Evolutionary conservation across 2,888 invertebrate species (phyloP).

Genomic region (Pocota personata): DNA sequence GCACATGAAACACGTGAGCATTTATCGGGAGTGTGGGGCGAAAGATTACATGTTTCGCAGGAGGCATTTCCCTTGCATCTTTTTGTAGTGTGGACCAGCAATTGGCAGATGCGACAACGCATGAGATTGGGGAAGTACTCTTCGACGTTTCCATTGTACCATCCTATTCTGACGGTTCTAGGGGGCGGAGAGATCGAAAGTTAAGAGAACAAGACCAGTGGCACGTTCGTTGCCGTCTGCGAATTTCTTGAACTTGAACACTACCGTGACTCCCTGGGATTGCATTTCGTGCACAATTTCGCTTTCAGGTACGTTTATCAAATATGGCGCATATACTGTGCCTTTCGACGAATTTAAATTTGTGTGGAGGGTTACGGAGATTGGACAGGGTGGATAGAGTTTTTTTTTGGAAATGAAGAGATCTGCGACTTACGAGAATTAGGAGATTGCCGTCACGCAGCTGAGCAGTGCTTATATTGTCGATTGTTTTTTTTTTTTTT

Average conservation of each 20-base stretch:
- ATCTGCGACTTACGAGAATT: neutral
- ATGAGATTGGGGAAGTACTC: constrained; percentile 4
- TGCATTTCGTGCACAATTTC: neutral
- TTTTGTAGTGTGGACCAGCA: neutral
- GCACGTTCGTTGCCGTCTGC: too few relatives aligned
- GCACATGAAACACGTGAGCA: neutral
- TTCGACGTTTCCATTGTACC: neutral
- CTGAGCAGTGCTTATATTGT: neutral
- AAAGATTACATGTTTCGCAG: neutral
- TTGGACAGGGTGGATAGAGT: neutral
- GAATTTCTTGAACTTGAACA: constrained; percentile 1
- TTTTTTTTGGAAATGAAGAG: neutral
- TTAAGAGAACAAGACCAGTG: neutral
- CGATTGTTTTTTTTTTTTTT: neutral
- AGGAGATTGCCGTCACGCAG: neutral
- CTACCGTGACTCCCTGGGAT: neutral
- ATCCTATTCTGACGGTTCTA: neutral
- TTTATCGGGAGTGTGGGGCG: neutral
- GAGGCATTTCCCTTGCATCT: neutral
- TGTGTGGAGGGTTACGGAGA: neutral
- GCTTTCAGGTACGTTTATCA: neutral
- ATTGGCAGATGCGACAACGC: neutral
- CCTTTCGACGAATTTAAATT: neutral
- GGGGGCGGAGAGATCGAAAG: neutral
- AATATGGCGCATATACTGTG: neutral